These are phyloP conservation scores for Coreius guichenoti DNA, from an alignment of 2,797 vertebrate genomes.

Conservation along the genomic window DNA sequence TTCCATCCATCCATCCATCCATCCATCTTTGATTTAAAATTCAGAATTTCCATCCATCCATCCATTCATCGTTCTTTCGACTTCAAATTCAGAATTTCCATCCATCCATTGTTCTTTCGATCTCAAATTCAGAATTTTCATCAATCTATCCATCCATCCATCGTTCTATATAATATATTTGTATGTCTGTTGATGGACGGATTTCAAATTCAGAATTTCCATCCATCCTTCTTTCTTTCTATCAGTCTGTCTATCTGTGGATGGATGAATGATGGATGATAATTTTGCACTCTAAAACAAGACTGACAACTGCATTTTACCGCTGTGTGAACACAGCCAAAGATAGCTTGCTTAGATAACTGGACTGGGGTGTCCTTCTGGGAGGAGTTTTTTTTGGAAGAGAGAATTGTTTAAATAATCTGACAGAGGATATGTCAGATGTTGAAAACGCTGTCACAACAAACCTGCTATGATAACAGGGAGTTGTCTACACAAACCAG, in stretches of 20 bases:
- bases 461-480: slow-evolving; percentile 64
- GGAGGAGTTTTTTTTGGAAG: slow-evolving; percentile 63
- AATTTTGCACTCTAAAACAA: slow-evolving; percentile 20
- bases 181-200: too few relatives aligned
- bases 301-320: slow-evolving; percentile 1
- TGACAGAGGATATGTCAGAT: slow-evolving; percentile 72
- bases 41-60: too few relatives aligned
- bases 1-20: too few relatives aligned
- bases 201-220: neutral
- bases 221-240: neutral
- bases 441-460: slow-evolving; percentile 66
- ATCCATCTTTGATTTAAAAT: too few relatives aligned
- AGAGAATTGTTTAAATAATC: slow-evolving; percentile 68
- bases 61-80: too few relatives aligned
- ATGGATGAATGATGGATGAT: neutral
- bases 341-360: slow-evolving; percentile 65
- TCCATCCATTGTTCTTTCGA: too few relatives aligned
- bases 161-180: neutral
- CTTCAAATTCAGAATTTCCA: too few relatives aligned
- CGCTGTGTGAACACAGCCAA: neutral
- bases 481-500: slow-evolving; percentile 54
- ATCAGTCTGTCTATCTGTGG: neutral
- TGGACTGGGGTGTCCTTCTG: slow-evolving; percentile 66
- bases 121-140: neutral
- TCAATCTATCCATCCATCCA: neutral